Conservation (phyloP, 2,888 invertebrate species). For the Automeris io region DNA sequence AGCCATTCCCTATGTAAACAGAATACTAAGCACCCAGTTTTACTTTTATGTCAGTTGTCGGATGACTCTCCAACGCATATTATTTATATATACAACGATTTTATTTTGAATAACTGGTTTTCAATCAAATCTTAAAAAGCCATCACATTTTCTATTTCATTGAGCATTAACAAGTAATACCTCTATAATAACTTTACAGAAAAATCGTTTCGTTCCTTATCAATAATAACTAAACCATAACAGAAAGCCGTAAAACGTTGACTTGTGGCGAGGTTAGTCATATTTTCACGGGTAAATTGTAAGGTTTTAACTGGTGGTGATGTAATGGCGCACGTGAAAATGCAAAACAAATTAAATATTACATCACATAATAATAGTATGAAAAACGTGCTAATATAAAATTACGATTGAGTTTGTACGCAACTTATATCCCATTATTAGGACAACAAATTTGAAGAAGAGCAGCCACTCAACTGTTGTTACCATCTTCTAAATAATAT, state of each 20-base stretch:
- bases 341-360: conserved; percentile 8
- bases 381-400: too few species aligned
- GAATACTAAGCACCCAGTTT: conserved; percentile 4
- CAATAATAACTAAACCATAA: conserved; percentile 45
- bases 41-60: background rate
- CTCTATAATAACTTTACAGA: background rate
- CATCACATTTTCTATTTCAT: too few species aligned
- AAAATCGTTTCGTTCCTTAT: conserved; percentile 29
- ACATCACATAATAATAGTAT: too few species aligned
- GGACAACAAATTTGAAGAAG: too few species aligned
- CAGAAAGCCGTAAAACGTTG: conserved; percentile 36
- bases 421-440: too few species aligned
- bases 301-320: conserved; percentile 14
- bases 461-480: background rate
- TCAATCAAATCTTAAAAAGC: too few species aligned
- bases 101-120: too few species aligned
- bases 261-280: conserved; percentile 46
- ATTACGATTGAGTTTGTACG: background rate
- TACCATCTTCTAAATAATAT: background rate
- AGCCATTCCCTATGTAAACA: conserved; percentile 20
- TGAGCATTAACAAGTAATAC: too few species aligned
- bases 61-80: background rate
- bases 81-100: too few species aligned
- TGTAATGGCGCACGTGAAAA: conserved; percentile 12
- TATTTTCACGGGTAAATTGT: conserved; percentile 24